Evolutionary conservation across 2,888 invertebrate species (phyloP), one percentile per base, ranked within the genome.

Genomic region (Synanthedon formicaeformis): DNA sequence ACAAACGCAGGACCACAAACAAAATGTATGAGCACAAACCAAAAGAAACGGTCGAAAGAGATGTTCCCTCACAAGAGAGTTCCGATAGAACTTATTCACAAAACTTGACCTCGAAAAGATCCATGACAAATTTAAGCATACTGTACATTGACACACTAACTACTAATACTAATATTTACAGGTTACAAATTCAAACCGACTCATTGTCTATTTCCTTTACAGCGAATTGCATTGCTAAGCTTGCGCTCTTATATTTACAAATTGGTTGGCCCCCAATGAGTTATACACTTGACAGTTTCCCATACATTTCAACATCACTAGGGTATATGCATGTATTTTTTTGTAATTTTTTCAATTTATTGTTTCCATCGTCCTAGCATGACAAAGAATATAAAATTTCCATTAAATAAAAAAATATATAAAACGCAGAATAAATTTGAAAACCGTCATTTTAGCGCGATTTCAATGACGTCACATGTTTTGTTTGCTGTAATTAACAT

Each of bases 41-140:
- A 50, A 53, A 61, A 52, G 55, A 61, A 55, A 64, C 56, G 66
- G 83, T 73, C 83, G 79, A 74, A 82, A 84, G 86, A 85, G 85
- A 86, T 86, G 84, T 84, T 85, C 84, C 83, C 75, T 45, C 34
- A 34, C 34, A 34, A 34, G 34, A 10, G 34, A 34, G 10, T 23
- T 5, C 23, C 4, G 23, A 23, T 23, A 23, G 4, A 23, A 23
- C 23, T 23, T 34, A 34, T 34, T 34, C 34, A 34, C 8, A 10
- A 34, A 10, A 34, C 8, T 34, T 34, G 34, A 34, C 2, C 34
- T 10, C 34, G 34, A 0, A 34, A 34, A 34, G 34, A 34, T 34
- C 34, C 2, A 34, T 34, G 3, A 45, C 45, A 45, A 45, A 45
- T 45, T 45, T n/a, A 45, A 45, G 13, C 14, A 45, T 45, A 45